These are phyloP conservation scores for Epistrophe eligans DNA, from an alignment of 2,888 invertebrate genomes.

Conservation along the genomic window DNA sequence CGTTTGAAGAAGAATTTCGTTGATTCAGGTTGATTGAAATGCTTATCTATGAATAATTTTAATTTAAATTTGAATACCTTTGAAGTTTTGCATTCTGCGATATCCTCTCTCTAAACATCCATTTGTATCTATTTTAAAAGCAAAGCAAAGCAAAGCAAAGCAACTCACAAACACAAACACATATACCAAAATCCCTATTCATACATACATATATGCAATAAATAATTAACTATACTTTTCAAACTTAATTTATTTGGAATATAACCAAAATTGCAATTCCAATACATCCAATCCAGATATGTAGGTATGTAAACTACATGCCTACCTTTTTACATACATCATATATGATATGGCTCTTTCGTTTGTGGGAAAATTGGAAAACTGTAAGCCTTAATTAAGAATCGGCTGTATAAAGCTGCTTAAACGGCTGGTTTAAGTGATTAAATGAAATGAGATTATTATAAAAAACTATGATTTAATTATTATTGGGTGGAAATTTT, in stretches of 20 bases:
- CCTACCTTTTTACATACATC: neutral
- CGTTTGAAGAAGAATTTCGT: neutral
- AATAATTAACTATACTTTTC: slow-evolving; percentile 4
- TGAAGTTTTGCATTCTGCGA: neutral
- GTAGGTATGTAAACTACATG: neutral
- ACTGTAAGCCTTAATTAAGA: slow-evolving; percentile 59
- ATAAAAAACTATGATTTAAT: slow-evolving; percentile 51
- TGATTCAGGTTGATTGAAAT: neutral
- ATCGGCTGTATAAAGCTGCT: slow-evolving; percentile 58
- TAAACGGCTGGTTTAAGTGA: slow-evolving; percentile 45
- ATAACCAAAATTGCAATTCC: neutral
- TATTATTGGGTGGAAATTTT: neutral
- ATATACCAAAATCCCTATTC: neutral
- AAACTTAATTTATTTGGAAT: slow-evolving; percentile 17
- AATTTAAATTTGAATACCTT: slow-evolving; percentile 24
- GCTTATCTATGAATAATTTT: neutral
- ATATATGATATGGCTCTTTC: neutral
- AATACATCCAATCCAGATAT: neutral
- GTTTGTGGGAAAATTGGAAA: slow-evolving; percentile 40
- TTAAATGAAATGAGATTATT: slow-evolving; percentile 63
- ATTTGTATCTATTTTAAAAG: neutral
- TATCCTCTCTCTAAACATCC: no score
- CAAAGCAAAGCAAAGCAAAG: slow-evolving; percentile 4
- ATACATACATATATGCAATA: no score
- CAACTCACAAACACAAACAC: neutral